phyloP scores from a whole-genome alignment of 1,140 invertebrate species.

The Drosophila santomea region DNA sequence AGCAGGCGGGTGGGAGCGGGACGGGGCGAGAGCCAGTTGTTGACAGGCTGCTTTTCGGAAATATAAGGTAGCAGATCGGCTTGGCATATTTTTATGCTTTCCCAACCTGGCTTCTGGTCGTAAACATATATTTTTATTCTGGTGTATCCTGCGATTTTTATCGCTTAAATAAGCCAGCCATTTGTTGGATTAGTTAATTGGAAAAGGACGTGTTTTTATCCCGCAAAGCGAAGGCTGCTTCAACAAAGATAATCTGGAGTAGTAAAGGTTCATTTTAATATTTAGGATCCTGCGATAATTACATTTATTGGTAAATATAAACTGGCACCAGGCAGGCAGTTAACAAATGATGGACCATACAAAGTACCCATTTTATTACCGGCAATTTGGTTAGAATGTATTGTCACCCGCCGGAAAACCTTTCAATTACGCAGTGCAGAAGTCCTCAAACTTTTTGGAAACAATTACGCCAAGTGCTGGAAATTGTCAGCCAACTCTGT shows the following conservation, averaged over 20 bases:
- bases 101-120: not conserved
- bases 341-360: not conserved
- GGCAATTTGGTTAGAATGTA: conserved; percentile 10
- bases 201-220: not conserved
- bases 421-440: conserved; percentile 32
- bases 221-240: no score
- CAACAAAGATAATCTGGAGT: not conserved
- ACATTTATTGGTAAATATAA: no score
- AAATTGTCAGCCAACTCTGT: conserved; percentile 18
- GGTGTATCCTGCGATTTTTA: conserved; percentile 9
- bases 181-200: conserved; percentile 19
- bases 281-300: not conserved
- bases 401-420: conserved; percentile 18
- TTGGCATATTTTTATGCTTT: not conserved
- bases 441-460: conserved; percentile 33
- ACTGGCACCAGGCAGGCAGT: no score
- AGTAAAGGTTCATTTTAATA: not conserved
- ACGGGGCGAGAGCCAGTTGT: conserved; percentile 23
- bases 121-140: conserved; percentile 27
- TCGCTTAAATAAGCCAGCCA: conserved; percentile 4
- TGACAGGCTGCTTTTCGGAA: conserved; percentile 43
- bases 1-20: conserved; percentile 7
- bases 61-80: conserved; percentile 5
- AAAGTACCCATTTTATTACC: conserved; percentile 11
- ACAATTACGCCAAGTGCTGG: conserved; percentile 43